Conservation (phyloP, 2,797 vertebrate species). For the Pseudomugil tenellus region DNA sequence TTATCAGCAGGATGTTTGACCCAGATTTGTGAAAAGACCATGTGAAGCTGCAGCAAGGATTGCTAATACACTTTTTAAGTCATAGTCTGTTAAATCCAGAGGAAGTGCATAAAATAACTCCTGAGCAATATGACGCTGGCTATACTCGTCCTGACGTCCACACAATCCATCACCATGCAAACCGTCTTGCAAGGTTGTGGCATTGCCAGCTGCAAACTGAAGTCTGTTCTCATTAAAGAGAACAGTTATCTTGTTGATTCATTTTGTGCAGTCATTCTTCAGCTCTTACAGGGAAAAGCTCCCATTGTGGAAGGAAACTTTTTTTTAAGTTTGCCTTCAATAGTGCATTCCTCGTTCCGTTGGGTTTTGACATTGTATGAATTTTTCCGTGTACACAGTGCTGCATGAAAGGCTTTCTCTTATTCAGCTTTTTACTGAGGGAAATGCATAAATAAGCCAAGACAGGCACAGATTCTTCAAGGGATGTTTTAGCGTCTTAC, state of each 20-base stretch:
- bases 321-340: conserved; percentile 41
- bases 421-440: conserved; percentile 28
- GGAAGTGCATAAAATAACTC: conserved; percentile 24
- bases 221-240: conserved; percentile 37
- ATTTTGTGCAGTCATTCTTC: conserved; percentile 30
- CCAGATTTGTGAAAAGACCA: conserved; percentile 49
- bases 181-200: conserved; percentile 29
- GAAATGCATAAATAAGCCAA: conserved; percentile 43
- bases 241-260: conserved; percentile 34
- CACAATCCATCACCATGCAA: conserved; percentile 32
- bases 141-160: conserved; percentile 27
- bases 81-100: conserved; percentile 38
- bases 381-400: conserved; percentile 21
- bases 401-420: conserved; percentile 10
- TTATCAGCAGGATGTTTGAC: conserved; percentile 60
- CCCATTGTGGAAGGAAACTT: conserved; percentile 5
- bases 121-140: conserved; percentile 11
- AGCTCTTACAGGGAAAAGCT: conserved; percentile 33
- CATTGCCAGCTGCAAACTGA: conserved; percentile 32
- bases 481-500: conserved; percentile 18
- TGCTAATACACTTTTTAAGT: conserved; percentile 24
- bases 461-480: conserved; percentile 15
- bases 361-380: conserved; percentile 14
- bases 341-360: not conserved
- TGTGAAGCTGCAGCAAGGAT: conserved; percentile 37